Evolutionary conservation across 1,140 invertebrate genomes (phyloP), one percentile per base, ranked within the genome.

Genomic region (Temnothorax longispinosus): DNA sequence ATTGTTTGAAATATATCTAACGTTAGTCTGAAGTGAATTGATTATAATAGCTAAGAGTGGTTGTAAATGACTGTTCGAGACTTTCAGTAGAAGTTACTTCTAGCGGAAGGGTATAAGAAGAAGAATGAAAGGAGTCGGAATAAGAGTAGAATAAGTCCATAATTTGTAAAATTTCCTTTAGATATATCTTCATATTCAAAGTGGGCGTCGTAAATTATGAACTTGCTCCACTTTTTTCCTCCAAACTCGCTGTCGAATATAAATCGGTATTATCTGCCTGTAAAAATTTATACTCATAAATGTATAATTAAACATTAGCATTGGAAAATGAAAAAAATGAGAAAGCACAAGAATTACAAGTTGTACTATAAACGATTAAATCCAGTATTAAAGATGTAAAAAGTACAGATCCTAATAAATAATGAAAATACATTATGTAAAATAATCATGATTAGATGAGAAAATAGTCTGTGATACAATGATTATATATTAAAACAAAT

Each of bases 61-160:
- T 84, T 60, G 80, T 38, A 47, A 84, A 72, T 74, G 80, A 82
- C 67, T 80, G 41, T 58, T 58, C 72, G 52, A 69, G 65, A 69
- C 41, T 74, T 74, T 38, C 35, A 52, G 32, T 38, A 58, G 13
- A 76, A 58, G 54, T 58, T 58, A 71, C n/a, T 64, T 47, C 15
- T 10, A 62, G 44, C 75, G 58, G 13, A 62, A 78, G 50, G 38
- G 18, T 56, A 44, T 44, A 44, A 44, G 35, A 44, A 54, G 64
- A 71, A 71, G 38, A 81, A 56, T 71, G 77, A 35, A 69, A 27
- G 62, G 15, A 71, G 35, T 56, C 35, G 50, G 44, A 52, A 32
- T 32, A 41, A 65, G 62, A 52, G 47, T 44, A 65, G 35, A 81
- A 67, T 71, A 54, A 81, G 65, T 81, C 35, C 78, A 71, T 56